A percentile compares a stretch with the other conserved stretches of the same genome.
phyloP scores from a whole-genome alignment of 2,113 vertebrate species.

The Calidris pugnax region DNA sequence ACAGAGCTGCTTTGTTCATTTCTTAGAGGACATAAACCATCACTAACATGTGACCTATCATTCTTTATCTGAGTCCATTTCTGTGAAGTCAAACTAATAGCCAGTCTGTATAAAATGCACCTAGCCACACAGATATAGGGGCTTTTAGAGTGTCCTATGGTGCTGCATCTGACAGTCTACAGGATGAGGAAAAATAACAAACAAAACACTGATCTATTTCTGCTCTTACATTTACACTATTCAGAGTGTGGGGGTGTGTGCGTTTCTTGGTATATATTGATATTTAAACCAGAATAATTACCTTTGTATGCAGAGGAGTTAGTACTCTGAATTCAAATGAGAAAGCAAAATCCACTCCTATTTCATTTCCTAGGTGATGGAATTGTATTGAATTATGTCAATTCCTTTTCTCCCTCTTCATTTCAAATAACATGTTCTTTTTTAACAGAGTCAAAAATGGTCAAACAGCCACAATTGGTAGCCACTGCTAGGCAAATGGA shows the following conservation, averaged over 20 bases:
- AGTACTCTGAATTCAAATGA: background rate
- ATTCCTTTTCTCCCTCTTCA: background rate
- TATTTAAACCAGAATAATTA: background rate
- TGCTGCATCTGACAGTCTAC: background rate
- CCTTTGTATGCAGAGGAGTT: background rate
- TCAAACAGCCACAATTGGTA: background rate
- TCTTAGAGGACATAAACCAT: constrained; percentile 21
- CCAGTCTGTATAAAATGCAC: background rate
- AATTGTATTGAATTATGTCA: background rate
- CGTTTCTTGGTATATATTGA: background rate
- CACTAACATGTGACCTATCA: background rate
- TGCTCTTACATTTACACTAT: background rate
- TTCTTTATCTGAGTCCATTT: background rate
- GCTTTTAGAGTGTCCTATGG: background rate
- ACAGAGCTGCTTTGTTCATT: constrained; percentile 31
- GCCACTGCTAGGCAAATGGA: background rate
- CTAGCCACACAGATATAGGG: background rate
- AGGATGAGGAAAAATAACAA: background rate
- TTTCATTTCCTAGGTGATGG: background rate
- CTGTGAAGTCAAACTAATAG: background rate
- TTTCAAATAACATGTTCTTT: background rate
- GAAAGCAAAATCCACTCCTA: background rate
- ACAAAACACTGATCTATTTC: background rate
- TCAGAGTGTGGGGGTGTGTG: too few species aligned
- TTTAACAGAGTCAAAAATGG: background rate